Base-by-base conservation (phyloP, 1,140 invertebrate genomes). In the Diorhabda carinulata region DNA sequence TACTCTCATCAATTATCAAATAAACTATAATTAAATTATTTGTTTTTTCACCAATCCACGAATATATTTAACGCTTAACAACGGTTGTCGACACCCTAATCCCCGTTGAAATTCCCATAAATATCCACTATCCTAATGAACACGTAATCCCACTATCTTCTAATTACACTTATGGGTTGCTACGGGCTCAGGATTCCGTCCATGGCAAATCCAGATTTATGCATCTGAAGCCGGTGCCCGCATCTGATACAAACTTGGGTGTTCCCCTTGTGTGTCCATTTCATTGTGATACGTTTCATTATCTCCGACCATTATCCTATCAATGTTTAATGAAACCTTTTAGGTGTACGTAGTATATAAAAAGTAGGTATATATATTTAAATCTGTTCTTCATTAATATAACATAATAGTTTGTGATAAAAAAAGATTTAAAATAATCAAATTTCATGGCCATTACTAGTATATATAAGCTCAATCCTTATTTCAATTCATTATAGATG, bases 71-170 rank as follows among this genome's bases (percentile, higher is more conserved):
- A 52, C 47, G n/a, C 47, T n/a, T 70, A 72, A 65, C 57, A 42
- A 6, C 52, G 57, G 65, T 67, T 70, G 72, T 74, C 72, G 71
- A 66, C 71, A 73, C 73, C 72, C 73, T 70, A 72, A 70, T 69
- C 69, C 25, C 68, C 44, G 66, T 61, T 67, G 67, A 74, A 73
- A 73, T 66, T 64, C 59, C 59, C 70, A 74, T 74, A 73, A 73
- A 73, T 73, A 71, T 73, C 70, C 73, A 72, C 72, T 72, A 75
- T 75, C 72, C 70, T 73, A 75, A 75, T 75, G 72, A 73, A 75
- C 72, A 74, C 74, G 67, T 75, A 73, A 75, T 75, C 74, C 65
- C 61, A 75, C 74, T 72, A 73, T 75, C 72, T 73, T 69, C 72
- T 70, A 73, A 73, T 71, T 73, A 73, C 67, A 56, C 60, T 57